Conservation (phyloP, 2,113 vertebrate species). For the Chaetorhynchus papuensis region DNA sequence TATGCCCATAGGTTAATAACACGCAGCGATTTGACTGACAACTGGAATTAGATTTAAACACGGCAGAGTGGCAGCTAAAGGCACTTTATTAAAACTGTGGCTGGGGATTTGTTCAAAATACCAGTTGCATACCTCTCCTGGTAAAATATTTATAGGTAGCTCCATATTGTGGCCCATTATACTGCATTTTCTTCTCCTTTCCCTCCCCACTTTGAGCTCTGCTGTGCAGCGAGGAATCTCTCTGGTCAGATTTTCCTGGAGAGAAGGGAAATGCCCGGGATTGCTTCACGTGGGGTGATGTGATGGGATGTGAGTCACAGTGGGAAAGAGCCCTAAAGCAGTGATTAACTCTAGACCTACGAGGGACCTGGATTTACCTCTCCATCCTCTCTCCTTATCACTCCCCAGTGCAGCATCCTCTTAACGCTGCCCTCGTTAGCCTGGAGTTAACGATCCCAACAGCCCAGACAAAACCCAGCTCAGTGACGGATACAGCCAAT, state of each 20-base stretch:
- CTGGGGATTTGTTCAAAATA: conserved; percentile 61
- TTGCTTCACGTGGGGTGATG: neutral
- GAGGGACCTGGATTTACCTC: neutral
- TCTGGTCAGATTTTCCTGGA: neutral
- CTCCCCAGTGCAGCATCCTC: neutral
- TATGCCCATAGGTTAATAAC: conserved; percentile 63
- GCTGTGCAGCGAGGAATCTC: neutral
- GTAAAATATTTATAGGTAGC: conserved; percentile 42
- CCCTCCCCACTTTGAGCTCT: neutral
- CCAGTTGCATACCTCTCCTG: conserved; percentile 21
- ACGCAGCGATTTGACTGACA: conserved; percentile 45
- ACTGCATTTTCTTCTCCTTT: neutral
- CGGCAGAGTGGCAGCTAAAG: conserved; percentile 47
- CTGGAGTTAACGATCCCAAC: neutral
- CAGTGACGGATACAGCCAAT: neutral
- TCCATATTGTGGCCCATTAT: neutral
- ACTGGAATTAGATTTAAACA: conserved; percentile 55
- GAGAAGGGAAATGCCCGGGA: neutral
- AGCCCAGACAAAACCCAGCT: neutral
- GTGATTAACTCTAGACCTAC: neutral
- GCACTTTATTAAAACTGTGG: conserved; percentile 52
- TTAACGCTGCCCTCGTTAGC: neutral
- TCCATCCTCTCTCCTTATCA: neutral
- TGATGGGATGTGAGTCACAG: neutral
- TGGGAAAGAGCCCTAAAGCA: neutral